Conservation (phyloP, 1,140 invertebrate species). For the Drosophila saltans region DNA sequence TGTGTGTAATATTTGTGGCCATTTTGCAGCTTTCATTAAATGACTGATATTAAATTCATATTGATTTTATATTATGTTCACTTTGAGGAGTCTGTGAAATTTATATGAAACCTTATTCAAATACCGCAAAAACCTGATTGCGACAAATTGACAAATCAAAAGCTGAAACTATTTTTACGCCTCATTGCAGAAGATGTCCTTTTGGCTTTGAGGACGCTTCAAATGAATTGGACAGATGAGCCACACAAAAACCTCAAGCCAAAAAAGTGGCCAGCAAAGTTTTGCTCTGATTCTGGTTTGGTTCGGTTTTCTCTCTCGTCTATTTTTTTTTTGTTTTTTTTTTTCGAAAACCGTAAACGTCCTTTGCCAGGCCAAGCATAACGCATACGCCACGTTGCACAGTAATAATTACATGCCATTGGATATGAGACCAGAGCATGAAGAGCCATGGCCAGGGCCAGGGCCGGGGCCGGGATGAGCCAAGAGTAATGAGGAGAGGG, state of each 20-base stretch:
- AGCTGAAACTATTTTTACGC: constrained; percentile 54
- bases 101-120: constrained; percentile 34
- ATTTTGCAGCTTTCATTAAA: no score
- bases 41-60: no score
- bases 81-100: not conserved
- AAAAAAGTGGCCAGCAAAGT: constrained; percentile 47
- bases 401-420: constrained; percentile 81
- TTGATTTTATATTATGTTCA: no score
- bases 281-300: constrained; percentile 7
- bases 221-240: constrained; percentile 27
- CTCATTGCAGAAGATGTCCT: constrained; percentile 25
- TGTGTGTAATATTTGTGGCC: no score
- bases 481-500: constrained; percentile 2
- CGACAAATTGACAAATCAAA: constrained; percentile 63
- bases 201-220: constrained; percentile 18
- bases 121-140: constrained; percentile 35
- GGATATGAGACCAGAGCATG: constrained; percentile 45
- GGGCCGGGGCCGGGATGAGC: constrained; percentile 7
- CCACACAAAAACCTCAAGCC: constrained; percentile 22
- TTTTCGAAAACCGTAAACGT: constrained; percentile 21
- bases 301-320: not conserved
- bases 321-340: not conserved
- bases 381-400: constrained; percentile 79
- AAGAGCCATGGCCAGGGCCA: constrained; percentile 9
- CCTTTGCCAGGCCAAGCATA: constrained; percentile 74